These are phyloP conservation scores for Chaetophractus vellerosus DNA, from an alignment of 2,797 vertebrate genomes.

Conservation along the genomic window DNA sequence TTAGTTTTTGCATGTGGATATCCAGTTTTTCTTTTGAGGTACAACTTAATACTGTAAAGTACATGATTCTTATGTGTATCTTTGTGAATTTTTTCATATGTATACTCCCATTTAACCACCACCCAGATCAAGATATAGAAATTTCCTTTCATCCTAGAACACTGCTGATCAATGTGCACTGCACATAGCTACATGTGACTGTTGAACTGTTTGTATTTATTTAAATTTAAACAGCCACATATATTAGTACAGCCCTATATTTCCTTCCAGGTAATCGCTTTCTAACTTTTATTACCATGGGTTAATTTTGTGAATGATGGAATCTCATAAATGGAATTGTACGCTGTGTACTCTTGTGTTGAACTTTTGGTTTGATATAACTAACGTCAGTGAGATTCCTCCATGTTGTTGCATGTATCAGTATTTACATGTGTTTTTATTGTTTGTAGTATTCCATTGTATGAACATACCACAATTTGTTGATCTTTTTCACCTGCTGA, in stretches of 20 bases:
- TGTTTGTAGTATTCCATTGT: too few relatives aligned
- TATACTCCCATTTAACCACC: background rate
- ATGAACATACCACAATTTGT: background rate
- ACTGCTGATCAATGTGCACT: background rate
- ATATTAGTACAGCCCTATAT: background rate
- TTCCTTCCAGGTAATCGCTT: background rate
- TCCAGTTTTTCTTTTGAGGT: background rate
- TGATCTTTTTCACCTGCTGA: background rate
- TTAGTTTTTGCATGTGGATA: too few relatives aligned
- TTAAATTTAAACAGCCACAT: slow-evolving; percentile 17
- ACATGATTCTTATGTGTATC: background rate
- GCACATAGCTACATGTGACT: background rate
- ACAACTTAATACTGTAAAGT: background rate
- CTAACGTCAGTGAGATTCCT: background rate
- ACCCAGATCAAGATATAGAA: background rate
- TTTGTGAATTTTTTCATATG: slow-evolving; percentile 10
- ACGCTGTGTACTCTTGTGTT: background rate
- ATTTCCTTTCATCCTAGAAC: background rate
- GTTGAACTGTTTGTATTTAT: background rate
- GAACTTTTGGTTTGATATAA: background rate
- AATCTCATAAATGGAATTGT: background rate
- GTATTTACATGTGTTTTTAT: too few relatives aligned
- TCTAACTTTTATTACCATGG: background rate
- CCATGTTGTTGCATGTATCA: too few relatives aligned
- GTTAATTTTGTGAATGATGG: slow-evolving; percentile 25